These are phyloP conservation scores for Drosophila nr. medialis DNA, from an alignment of 2,888 invertebrate species.

Conservation along the genomic window DNA sequence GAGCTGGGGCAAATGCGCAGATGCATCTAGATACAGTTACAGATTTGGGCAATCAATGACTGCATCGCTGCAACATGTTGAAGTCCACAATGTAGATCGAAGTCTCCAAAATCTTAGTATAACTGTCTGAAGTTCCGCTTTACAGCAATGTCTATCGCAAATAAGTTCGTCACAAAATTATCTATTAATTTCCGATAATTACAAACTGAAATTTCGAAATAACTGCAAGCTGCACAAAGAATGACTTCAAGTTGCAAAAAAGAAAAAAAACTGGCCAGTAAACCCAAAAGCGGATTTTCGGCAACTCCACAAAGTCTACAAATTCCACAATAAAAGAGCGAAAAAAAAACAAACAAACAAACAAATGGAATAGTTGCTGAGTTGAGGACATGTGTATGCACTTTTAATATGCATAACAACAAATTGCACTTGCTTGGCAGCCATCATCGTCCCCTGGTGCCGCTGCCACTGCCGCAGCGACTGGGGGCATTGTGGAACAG, in stretches of 20 bases:
- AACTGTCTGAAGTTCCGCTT: background rate
- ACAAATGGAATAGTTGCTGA: background rate
- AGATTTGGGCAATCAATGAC: background rate
- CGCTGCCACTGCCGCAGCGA: slow-evolving; percentile 9
- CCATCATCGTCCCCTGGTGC: slow-evolving; percentile 53
- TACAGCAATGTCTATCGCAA: background rate
- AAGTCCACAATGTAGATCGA: background rate
- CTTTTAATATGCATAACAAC: slow-evolving; percentile 58
- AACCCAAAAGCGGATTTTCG: background rate
- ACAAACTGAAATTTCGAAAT: too few relatives aligned
- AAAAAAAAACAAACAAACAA: background rate
- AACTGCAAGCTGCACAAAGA: too few relatives aligned
- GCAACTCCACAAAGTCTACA: slow-evolving; percentile 29
- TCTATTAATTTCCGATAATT: too few relatives aligned
- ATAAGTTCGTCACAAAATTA: background rate
- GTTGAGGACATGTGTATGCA: slow-evolving; percentile 18
- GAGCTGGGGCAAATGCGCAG: slow-evolving; percentile 18
- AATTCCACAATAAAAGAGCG: slow-evolving; percentile 26
- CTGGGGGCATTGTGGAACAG: slow-evolving; percentile 61
- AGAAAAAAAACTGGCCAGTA: too few relatives aligned
- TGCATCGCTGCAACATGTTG: background rate
- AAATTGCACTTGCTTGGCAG: slow-evolving; percentile 77
- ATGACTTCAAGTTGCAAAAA: too few relatives aligned
- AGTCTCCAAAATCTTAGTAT: background rate
- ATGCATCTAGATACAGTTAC: background rate